phyloP scores from a whole-genome alignment of 2,113 vertebrate genomes.

The Ranitomeya imitator region DNA sequence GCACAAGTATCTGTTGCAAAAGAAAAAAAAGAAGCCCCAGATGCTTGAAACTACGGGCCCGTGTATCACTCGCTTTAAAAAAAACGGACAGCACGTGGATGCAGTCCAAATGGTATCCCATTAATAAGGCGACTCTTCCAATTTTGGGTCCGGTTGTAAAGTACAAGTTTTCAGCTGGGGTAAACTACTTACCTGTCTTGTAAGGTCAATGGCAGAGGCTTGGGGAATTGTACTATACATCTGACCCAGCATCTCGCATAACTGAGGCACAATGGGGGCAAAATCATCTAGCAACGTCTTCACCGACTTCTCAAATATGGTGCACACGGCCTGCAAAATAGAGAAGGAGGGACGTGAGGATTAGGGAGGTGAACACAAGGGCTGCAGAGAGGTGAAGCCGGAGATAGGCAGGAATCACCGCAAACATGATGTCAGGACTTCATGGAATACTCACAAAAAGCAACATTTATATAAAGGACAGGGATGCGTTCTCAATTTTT shows the following conservation, averaged over 20 bases:
- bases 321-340: slow-evolving; percentile 86
- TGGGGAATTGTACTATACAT: slow-evolving; percentile 99
- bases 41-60: too few relatives aligned
- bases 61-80: too few relatives aligned
- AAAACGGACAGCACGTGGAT: too few relatives aligned
- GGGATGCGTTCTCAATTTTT: background rate
- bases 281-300: slow-evolving; percentile 97
- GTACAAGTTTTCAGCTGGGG: background rate
- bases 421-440: background rate
- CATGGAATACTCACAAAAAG: too few relatives aligned
- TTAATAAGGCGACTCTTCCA: too few relatives aligned
- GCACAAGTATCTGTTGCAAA: too few relatives aligned
- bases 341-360: slow-evolving; percentile 3
- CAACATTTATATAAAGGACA: too few relatives aligned
- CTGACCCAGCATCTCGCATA: slow-evolving; percentile 97
- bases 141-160: too few relatives aligned
- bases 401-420: too few relatives aligned
- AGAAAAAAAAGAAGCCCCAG: too few relatives aligned
- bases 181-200: slow-evolving; percentile 83
- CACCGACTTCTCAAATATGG: slow-evolving; percentile 98
- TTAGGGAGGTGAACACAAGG: background rate
- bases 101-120: too few relatives aligned
- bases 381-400: too few relatives aligned
- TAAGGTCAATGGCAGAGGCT: slow-evolving; percentile 95
- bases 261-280: slow-evolving; percentile 96